phyloP scores from a whole-genome alignment of 2,797 vertebrate genomes.

The Acanthiza pusilla region DNA sequence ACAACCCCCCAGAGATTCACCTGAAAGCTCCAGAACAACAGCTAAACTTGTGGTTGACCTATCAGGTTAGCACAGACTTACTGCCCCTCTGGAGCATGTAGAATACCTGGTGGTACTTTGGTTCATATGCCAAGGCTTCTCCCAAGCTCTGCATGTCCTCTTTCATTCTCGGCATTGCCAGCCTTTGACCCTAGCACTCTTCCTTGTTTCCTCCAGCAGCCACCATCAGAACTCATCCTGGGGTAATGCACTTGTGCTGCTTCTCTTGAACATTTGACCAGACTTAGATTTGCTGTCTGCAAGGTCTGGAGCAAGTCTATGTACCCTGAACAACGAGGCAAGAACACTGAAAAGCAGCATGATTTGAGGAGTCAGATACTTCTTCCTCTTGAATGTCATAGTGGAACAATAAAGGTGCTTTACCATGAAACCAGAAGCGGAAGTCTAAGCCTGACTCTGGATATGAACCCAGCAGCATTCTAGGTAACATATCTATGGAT shows the following conservation, averaged over 20 bases:
- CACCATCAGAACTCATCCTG: not conserved
- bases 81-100: not conserved
- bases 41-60: not conserved
- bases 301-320: not conserved
- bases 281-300: not conserved
- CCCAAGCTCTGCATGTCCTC: not conserved
- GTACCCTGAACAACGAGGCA: not conserved
- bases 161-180: not conserved
- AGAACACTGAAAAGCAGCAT: not conserved
- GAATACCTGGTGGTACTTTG: not conserved
- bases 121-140: not conserved
- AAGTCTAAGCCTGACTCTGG: not conserved
- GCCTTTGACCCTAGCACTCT: not conserved
- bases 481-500: not conserved
- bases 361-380: not conserved
- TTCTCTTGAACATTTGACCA: not conserved
- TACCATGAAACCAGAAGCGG: not conserved
- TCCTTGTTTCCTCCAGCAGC: not conserved
- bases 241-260: accelerated
- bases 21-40: not conserved
- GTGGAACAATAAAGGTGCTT: not conserved
- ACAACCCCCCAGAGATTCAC: not conserved
- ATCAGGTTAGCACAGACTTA: not conserved
- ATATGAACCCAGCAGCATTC: not conserved
- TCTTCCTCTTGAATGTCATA: not conserved